Conservation (phyloP, 2,113 vertebrate species). For the Salvator merianae region DNA sequence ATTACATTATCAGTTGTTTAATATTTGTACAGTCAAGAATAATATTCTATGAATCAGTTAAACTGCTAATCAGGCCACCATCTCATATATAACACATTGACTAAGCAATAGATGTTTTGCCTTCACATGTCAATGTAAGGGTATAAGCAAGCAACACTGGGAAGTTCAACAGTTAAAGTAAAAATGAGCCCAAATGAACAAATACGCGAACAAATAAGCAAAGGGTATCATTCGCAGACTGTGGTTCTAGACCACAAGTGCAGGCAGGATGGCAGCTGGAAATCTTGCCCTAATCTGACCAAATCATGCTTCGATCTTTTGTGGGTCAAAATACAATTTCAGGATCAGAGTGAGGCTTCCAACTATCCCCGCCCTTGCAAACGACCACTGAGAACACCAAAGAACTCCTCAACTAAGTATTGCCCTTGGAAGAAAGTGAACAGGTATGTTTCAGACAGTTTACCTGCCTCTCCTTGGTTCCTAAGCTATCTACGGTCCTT, state of each 20-base stretch:
- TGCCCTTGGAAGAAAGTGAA: too few relatives aligned
- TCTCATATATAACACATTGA: neutral
- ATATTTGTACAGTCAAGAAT: neutral
- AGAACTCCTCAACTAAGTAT: too few relatives aligned
- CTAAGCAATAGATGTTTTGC: neutral
- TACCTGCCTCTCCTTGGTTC: neutral
- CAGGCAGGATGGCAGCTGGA: neutral
- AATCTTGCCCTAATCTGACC: too few relatives aligned
- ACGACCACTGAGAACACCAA: too few relatives aligned
- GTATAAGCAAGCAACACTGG: neutral
- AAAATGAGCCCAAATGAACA: neutral
- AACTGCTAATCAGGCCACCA: neutral
- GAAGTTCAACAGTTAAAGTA: neutral
- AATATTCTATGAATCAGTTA: constrained; percentile 1
- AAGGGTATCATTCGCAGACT: neutral
- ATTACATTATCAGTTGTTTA: constrained; percentile 4
- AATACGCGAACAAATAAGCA: neutral
- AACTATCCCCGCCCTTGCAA: too few relatives aligned
- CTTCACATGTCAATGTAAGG: neutral
- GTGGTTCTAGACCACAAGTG: neutral
- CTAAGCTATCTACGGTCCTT: neutral
- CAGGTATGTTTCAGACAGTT: too few relatives aligned
- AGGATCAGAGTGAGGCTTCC: too few relatives aligned
- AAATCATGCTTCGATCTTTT: too few relatives aligned
- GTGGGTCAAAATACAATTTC: too few relatives aligned